These are phyloP conservation scores for Alloplasta piceator DNA, from an alignment of 2,888 invertebrate species.

Conservation along the genomic window DNA sequence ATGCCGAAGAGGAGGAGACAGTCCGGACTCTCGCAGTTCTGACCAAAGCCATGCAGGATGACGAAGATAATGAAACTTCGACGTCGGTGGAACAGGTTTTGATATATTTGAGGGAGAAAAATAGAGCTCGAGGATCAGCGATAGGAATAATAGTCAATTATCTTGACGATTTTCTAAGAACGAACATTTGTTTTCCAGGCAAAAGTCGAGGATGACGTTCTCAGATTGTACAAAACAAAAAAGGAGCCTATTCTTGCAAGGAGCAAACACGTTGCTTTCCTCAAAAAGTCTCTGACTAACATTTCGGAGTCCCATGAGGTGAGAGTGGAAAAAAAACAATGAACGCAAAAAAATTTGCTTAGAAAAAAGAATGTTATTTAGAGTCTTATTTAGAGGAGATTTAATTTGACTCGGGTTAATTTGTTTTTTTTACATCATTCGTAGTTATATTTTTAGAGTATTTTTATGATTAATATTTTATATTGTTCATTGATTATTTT, in stretches of 20 bases:
- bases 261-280: slow-evolving; percentile 87
- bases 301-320: slow-evolving; percentile 90
- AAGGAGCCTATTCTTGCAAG: slow-evolving; percentile 87
- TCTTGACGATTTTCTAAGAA: slow-evolving; percentile 33
- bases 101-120: neutral
- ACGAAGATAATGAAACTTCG: slow-evolving; percentile 86
- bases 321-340: slow-evolving; percentile 60
- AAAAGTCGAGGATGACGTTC: slow-evolving; percentile 85
- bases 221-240: slow-evolving; percentile 84
- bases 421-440: no score
- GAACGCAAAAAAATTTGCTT: no score
- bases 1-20: slow-evolving; percentile 67
- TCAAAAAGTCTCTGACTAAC: slow-evolving; percentile 88
- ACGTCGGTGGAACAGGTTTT: slow-evolving; percentile 86
- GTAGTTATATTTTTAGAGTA: no score
- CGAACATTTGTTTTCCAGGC: slow-evolving; percentile 82
- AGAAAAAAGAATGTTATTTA: no score
- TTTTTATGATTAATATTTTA: no score
- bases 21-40: slow-evolving; percentile 79
- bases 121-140: slow-evolving; percentile 15
- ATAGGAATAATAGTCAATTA: neutral
- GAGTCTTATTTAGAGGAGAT: no score
- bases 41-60: slow-evolving; percentile 84
- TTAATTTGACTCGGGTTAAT: no score
- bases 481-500: no score